Evolutionary conservation across 2,888 invertebrate species (phyloP), one percentile per base, ranked within the genome.

Genomic region (Athalia circularis): DNA sequence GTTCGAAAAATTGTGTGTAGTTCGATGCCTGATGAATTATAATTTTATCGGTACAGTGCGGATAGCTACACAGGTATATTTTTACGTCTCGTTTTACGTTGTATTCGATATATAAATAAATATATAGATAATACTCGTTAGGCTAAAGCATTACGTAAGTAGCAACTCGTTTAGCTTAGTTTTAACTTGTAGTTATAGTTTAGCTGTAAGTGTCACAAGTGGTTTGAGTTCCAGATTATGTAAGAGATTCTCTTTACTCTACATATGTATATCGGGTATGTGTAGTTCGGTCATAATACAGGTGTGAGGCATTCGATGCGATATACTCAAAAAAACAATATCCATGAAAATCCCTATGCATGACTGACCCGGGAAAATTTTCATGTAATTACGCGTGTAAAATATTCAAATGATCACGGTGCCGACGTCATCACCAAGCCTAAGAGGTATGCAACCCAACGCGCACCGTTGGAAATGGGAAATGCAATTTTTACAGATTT

Each of bases 161-260:
- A 57, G 54, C 68, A 29, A 72, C 57, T 45, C 72, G 72, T 57
- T 59, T 47, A 59, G 47, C 72, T 57, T 45, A 72, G n/a, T 59
- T 47, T 72, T 59, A 48, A 29, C 45, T 57, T 11, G 57, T 47
- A 72, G 72, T 45, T 11, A 72, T 54, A 54, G 54, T 54, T n/a
- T 11, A 54, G 29, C 54, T 9, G 57, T 47, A 47, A 47, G 47
- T 47, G 72, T 72, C 45, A 29, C 29, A 72, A 59, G 57, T 72
- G 59, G 72, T 59, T 59, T 59, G 57, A 72, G 45, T 59, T 72
- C 72, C 52, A 47, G 47, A 72, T 72, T 59, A 72, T 47, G 57
- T 57, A 54, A 72, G 57, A 29, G 52, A 52, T 43, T n/a, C 54
- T 29, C 48, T 3, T 13, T 48, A 29, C 4, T 9, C 13, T 15